Evolutionary conservation across 2,888 invertebrate species (phyloP), one percentile per base, ranked within the genome.

Genomic region (Zelleria hepariella): DNA sequence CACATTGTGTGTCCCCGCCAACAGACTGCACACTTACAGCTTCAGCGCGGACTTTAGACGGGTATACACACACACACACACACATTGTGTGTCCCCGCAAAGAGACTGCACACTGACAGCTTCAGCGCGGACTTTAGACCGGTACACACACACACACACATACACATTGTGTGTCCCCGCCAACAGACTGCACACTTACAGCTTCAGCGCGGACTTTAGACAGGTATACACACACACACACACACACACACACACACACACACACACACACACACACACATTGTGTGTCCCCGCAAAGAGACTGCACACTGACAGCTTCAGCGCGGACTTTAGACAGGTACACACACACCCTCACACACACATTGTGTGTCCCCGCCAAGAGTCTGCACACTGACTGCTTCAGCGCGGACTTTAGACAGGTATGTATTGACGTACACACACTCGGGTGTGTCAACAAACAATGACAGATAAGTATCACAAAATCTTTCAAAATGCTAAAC

Each of bases 141-240:
- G n/a, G n/a, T n/a, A n/a, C n/a, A n/a, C n/a, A n/a, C n/a, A n/a
- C n/a, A n/a, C n/a, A n/a, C n/a, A n/a, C n/a, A n/a, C n/a, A n/a
- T n/a, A n/a, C n/a, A n/a, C n/a, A n/a, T 86, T 99, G 58, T 95
- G 95, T 71, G 96, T n/a, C n/a, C n/a, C 97, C 80, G 98, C 95
- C 75, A 94, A 95, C 65, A 93, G 94, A 66, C 93, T 96, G 58
- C 95, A 95, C 85, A 95, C 95, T 20, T 95, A 95, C 73, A 94
- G 95, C 55, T 95, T 96, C 71, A 94, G 94, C 76, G 92, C 93
- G 0, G 96, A 96, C 76, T 96, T 95, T 18, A n/a, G 8, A 49
- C n/a, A 49, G 8, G 5, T 25, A 6, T 55, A 25, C n/a, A 59
- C 56, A 61, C 63, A 58, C 32, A 56, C 99, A 2, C 99, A 99